phyloP scores from a whole-genome alignment of 2,888 invertebrate genomes.

The Troilus luridus region DNA sequence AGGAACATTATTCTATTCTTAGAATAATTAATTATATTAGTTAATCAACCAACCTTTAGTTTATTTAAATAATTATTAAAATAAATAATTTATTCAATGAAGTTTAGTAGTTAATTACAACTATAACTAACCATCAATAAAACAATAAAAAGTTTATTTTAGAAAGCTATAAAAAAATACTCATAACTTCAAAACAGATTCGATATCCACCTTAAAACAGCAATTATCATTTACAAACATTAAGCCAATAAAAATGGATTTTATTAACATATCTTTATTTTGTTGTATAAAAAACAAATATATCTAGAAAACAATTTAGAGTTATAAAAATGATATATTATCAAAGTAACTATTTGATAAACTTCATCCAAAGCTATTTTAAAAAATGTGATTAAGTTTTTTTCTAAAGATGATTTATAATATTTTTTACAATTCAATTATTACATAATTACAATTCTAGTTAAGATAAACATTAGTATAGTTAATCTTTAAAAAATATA shows the following conservation, averaged over 20 bases:
- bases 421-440: background rate
- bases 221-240: background rate
- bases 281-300: background rate
- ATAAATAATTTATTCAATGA: background rate
- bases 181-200: background rate
- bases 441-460: background rate
- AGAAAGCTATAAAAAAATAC: background rate
- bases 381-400: background rate
- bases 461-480: background rate
- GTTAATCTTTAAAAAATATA: conserved; percentile 14
- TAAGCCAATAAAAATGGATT: background rate
- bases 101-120: background rate
- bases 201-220: background rate
- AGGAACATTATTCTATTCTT: background rate
- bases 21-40: background rate
- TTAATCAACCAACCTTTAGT: background rate
- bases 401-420: too few relatives aligned
- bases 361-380: background rate
- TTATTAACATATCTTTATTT: background rate
- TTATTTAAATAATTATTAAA: background rate
- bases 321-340: background rate
- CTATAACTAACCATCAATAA: background rate
- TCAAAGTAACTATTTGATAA: background rate
- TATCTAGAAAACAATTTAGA: background rate
- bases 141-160: too few relatives aligned